These are phyloP conservation scores for Abrostola triplasia DNA, from an alignment of 2,888 invertebrate genomes.

Conservation along the genomic window DNA sequence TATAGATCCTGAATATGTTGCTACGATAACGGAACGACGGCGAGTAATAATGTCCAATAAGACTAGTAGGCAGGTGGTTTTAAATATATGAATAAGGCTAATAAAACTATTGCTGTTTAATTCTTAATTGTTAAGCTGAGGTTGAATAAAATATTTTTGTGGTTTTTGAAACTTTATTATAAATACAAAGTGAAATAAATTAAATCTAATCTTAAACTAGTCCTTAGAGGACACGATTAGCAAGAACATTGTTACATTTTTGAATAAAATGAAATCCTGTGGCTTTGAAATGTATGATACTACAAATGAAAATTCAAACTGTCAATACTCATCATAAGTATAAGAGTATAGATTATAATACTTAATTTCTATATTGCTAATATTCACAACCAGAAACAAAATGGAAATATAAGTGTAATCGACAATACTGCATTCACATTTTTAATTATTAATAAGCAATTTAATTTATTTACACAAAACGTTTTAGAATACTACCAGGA, in stretches of 20 bases:
- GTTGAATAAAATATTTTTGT: background rate
- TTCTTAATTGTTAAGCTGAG: background rate
- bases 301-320: slow-evolving; percentile 41
- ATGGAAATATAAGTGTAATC: slow-evolving; percentile 32
- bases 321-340: slow-evolving; percentile 41
- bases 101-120: no score
- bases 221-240: slow-evolving; percentile 59
- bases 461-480: slow-evolving; percentile 40
- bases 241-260: slow-evolving; percentile 35
- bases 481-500: slow-evolving; percentile 8
- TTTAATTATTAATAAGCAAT: slow-evolving; percentile 6
- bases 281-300: slow-evolving; percentile 25
- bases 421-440: slow-evolving; percentile 27
- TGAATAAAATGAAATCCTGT: slow-evolving; percentile 38
- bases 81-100: no score
- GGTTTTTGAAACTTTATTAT: slow-evolving; percentile 57
- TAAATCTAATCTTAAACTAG: slow-evolving; percentile 64
- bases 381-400: slow-evolving; percentile 70
- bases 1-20: no score
- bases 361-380: slow-evolving; percentile 62
- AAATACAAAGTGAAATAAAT: slow-evolving; percentile 66
- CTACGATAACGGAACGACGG: no score
- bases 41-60: no score
- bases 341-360: slow-evolving; percentile 28
- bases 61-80: no score